phyloP scores from a whole-genome alignment of 2,797 vertebrate genomes.

The Crocodylus rhombifer region DNA sequence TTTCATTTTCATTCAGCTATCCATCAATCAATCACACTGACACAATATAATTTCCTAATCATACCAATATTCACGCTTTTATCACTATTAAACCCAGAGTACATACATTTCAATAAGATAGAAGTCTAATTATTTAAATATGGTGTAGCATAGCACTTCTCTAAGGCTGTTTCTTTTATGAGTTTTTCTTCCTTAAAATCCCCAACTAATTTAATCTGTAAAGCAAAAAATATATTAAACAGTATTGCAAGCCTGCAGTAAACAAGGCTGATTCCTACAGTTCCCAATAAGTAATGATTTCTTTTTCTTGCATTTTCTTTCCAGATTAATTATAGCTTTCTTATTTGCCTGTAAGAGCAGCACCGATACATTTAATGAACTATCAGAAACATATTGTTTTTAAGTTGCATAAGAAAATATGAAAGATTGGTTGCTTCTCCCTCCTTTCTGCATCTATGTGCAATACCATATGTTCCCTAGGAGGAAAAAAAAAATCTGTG shows the following conservation, averaged over 20 bases:
- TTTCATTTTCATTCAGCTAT: conserved; percentile 83
- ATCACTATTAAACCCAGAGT: conserved; percentile 75
- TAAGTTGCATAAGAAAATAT: background rate
- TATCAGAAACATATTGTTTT: background rate
- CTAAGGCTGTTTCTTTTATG: conserved; percentile 70
- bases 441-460: background rate
- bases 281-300: conserved; percentile 58
- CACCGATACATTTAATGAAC: background rate
- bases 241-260: conserved; percentile 60
- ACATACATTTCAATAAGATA: conserved; percentile 77
- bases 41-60: conserved; percentile 85
- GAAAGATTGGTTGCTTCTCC: background rate
- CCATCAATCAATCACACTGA: conserved; percentile 83
- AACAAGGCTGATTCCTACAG: conserved; percentile 59
- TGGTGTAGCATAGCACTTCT: conserved; percentile 75
- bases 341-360: conserved; percentile 48
- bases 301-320: conserved; percentile 32
- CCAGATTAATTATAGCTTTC: conserved; percentile 34
- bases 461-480: background rate
- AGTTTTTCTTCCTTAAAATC: conserved; percentile 66
- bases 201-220: conserved; percentile 67
- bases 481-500: background rate
- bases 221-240: conserved; percentile 65
- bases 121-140: conserved; percentile 86
- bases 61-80: conserved; percentile 81